Evolutionary conservation across 2,888 invertebrate genomes (phyloP).

Genomic region (Chironomus tentans): DNA sequence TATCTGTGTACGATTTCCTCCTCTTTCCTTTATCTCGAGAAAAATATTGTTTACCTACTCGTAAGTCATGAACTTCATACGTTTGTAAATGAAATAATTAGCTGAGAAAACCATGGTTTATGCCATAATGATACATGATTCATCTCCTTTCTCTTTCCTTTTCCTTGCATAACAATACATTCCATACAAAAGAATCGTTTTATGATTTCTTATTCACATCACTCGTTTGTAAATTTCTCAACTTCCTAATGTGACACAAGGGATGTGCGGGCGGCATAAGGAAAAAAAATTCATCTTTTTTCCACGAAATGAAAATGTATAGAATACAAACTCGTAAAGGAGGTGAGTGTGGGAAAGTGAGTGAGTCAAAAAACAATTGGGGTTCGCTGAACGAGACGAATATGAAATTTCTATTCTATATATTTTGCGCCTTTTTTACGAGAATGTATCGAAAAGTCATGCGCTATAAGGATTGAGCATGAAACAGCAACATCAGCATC

Average conservation of each 20-base stretch:
- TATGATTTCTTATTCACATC: no score
- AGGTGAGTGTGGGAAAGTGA: neutral
- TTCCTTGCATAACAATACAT: neutral
- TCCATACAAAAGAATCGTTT: no score
- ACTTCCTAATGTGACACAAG: neutral
- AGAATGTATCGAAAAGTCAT: slow-evolving; percentile 19
- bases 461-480: neutral
- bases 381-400: slow-evolving; percentile 22
- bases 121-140: neutral
- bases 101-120: neutral
- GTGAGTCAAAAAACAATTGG: slow-evolving; percentile 14
- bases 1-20: no score
- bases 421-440: slow-evolving; percentile 1
- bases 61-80: no score
- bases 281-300: neutral
- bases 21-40: no score
- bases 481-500: neutral
- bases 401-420: neutral
- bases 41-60: no score
- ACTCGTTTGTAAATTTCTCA: neutral
- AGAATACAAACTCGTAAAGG: no score
- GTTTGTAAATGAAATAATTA: neutral
- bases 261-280: neutral
- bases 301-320: no score
- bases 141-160: neutral